Percentiles rank a stretch among this genome's conserved stretches.
Evolutionary conservation across 1,140 invertebrate species (phyloP).

Genomic region (Hirudo medicinalis): DNA sequence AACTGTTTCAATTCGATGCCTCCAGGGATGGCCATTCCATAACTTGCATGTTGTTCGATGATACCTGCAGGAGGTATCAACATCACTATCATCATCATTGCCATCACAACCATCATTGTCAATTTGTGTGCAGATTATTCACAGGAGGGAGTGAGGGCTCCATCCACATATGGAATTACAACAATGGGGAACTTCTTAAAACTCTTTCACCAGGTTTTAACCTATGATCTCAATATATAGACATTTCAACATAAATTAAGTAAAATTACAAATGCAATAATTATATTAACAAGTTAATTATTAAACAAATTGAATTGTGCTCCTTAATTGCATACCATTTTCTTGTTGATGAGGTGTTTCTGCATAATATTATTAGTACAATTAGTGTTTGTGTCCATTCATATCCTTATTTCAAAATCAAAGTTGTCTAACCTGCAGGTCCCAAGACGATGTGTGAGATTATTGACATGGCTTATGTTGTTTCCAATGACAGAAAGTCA

Average conservation of each 20-base stretch:
- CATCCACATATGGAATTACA: constrained; percentile 41
- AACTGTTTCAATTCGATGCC: constrained; percentile 39
- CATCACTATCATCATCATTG: neutral
- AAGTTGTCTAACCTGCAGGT: too few relatives aligned
- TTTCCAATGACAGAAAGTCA: too few relatives aligned
- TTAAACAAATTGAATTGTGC: constrained; percentile 24
- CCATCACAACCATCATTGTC: neutral
- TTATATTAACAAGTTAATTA: constrained; percentile 16
- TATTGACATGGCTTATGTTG: too few relatives aligned
- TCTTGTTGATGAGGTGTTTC: too few relatives aligned
- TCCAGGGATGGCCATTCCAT: constrained; percentile 38
- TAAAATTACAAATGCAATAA: neutral
- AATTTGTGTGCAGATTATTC: constrained; percentile 31
- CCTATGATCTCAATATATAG: neutral
- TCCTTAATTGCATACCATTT: too few relatives aligned
- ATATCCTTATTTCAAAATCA: too few relatives aligned
- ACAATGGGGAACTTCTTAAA: constrained; percentile 41
- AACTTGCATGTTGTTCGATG: constrained; percentile 41
- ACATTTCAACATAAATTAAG: neutral
- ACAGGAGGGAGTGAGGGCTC: constrained; percentile 40
- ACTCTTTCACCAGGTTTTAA: constrained; percentile 19
- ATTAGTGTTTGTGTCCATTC: too few relatives aligned
- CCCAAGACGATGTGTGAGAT: too few relatives aligned
- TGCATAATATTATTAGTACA: too few relatives aligned
- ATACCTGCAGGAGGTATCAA: constrained; percentile 32